phyloP scores from a whole-genome alignment of 2,888 invertebrate species.

The Meta bourneti region DNA sequence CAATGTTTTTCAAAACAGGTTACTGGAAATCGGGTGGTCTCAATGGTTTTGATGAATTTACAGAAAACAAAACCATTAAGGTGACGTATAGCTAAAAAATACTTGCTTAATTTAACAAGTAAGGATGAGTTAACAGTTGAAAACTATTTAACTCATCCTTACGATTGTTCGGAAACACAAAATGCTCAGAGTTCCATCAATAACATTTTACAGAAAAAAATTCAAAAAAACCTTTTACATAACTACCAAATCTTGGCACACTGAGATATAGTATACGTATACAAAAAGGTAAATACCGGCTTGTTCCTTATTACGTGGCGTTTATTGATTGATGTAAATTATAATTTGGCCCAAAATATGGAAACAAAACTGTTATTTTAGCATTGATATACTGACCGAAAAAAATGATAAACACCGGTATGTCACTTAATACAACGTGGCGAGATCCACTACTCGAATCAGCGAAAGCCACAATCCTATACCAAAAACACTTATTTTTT shows the following conservation, averaged over 20 bases:
- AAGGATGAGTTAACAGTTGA: no score
- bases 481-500: not conserved
- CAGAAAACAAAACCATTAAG: not conserved
- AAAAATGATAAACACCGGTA: conserved; percentile 52
- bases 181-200: no score
- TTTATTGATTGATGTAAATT: not conserved
- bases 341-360: not conserved
- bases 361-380: not conserved
- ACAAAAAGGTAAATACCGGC: conserved; percentile 29
- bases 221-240: not conserved
- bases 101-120: not conserved
- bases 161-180: no score
- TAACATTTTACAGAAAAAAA: not conserved
- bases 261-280: not conserved
- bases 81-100: not conserved
- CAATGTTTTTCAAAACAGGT: no score
- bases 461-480: conserved; percentile 8
- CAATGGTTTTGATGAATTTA: not conserved
- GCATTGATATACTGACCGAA: not conserved
- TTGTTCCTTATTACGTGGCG: conserved; percentile 17
- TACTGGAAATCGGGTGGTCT: no score
- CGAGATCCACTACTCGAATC: conserved; percentile 43
- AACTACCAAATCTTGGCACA: not conserved
- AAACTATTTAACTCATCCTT: no score
- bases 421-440: conserved; percentile 61